Conservation (phyloP, 2,888 invertebrate genomes). For the Bombyx huttoni region DNA sequence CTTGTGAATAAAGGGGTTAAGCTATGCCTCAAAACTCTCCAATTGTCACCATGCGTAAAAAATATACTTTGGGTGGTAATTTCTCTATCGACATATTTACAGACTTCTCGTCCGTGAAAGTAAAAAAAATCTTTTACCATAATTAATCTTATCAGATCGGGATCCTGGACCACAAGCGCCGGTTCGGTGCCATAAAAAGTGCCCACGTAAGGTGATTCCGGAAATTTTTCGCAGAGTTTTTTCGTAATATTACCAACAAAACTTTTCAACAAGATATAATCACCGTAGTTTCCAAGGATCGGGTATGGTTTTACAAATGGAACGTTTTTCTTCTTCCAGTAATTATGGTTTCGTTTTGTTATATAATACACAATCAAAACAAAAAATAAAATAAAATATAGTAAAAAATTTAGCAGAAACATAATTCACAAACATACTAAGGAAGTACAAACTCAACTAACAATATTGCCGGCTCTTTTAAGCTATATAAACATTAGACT, state of each 20-base stretch:
- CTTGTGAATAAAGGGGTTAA: slow-evolving; percentile 12
- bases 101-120: slow-evolving; percentile 13
- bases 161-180: slow-evolving; percentile 13
- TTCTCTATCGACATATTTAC: slow-evolving; percentile 7
- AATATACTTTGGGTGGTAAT: slow-evolving; percentile 6
- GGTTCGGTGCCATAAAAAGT: slow-evolving; percentile 15
- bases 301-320: slow-evolving; percentile 9
- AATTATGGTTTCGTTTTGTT: slow-evolving; percentile 7
- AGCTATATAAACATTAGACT: not conserved
- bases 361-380: slow-evolving; percentile 1
- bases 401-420: not conserved
- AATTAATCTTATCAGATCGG: slow-evolving; percentile 12
- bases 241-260: slow-evolving; percentile 6
- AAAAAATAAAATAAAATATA: not conserved
- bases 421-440: not conserved
- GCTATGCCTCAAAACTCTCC: slow-evolving; percentile 11
- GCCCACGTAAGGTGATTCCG: slow-evolving; percentile 14
- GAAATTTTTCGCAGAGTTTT: slow-evolving; percentile 11
- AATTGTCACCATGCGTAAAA: slow-evolving; percentile 7
- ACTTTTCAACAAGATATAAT: slow-evolving; percentile 8
- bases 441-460: not conserved
- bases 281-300: slow-evolving; percentile 13
- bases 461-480: not conserved
- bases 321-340: slow-evolving; percentile 13
- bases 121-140: slow-evolving; percentile 16